Base-by-base conservation (phyloP, 2,113 vertebrate species). In the Bubo scandiacus region DNA sequence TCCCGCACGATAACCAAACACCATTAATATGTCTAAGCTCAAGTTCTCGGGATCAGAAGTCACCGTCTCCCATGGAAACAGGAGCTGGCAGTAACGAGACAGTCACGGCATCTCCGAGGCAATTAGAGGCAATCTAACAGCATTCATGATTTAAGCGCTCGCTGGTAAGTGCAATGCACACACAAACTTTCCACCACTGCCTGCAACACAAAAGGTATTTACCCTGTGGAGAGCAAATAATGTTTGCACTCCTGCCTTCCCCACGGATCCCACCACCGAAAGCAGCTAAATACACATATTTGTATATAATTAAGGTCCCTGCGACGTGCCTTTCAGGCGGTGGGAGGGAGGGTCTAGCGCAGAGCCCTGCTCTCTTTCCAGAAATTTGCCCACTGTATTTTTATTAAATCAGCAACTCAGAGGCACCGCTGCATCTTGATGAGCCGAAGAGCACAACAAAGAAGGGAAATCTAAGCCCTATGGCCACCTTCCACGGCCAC, bases 221-320 rank as follows among this genome's bases (percentile, higher is more conserved):
- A 55, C 66, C 51, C 77, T 15, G 51, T 1, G 29, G 61, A 79
- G 62, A 45, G 49, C 66, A 55, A 59, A 49, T 10, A 3, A 12
- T 6, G 20, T 6, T 36, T 16, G 34, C 5, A 2, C 43, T 40
- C 49, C 61, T 14, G 55, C 55, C 66, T 47, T n/a, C 49, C 66
- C 61, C 85, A 4, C 2, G 0, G 13, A 6, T 16, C 38, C 67
- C 73, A 15, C 18, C 16, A 0, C 36, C 2, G 42, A 22, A 30
- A 25, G 49, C 59, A 54, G 43, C 26, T 71, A 14, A 52, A 52
- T 4, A 22, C 62, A 10, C 38, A 1, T 0, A 19, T n/a, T 15
- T 52, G 49, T n/a, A 2, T 15, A 13, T 6, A 38, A n/a, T 3
- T 36, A 0, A 10, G 1, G 32, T 10, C 6, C 25, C 26, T 3